Evolutionary conservation across 2,113 vertebrate species (phyloP).

Genomic region (Rhynchomys soricoides): DNA sequence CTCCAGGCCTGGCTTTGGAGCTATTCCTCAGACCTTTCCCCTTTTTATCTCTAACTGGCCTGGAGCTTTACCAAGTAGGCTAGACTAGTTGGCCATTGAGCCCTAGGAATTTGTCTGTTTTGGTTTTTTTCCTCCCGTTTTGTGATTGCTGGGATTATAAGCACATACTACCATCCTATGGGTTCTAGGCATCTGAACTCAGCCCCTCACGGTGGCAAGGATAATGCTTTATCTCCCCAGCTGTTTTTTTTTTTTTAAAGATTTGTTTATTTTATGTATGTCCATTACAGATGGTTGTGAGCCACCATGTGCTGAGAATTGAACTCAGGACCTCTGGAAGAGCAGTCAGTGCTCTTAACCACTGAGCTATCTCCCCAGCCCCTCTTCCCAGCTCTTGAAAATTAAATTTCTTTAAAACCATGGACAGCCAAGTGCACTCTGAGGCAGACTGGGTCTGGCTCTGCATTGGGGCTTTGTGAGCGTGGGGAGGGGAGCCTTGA

Average conservation of each 20-base stretch:
- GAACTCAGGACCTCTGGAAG: no score
- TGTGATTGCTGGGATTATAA: neutral
- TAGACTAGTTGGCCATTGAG: neutral
- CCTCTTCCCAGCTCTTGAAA: no score
- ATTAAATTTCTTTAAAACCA: neutral
- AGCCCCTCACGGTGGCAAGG: no score
- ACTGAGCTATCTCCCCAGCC: no score
- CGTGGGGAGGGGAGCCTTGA: no score
- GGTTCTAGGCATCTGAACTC: neutral
- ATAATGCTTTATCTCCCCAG: neutral
- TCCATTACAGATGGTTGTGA: no score
- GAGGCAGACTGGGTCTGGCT: neutral
- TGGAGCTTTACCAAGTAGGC: neutral
- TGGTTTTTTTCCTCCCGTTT: neutral
- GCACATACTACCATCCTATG: neutral
- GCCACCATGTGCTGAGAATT: no score
- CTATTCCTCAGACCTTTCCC: neutral
- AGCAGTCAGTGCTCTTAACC: no score
- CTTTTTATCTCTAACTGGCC: neutral
- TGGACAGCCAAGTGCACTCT: accelerated
- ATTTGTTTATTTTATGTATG: no score
- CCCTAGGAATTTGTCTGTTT: neutral
- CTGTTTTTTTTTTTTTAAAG: no score
- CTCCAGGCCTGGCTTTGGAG: neutral
- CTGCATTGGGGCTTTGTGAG: neutral